Evolutionary conservation across 2,888 invertebrate genomes (phyloP), one percentile per base, ranked within the genome.

Genomic region (Trilocha varians): DNA sequence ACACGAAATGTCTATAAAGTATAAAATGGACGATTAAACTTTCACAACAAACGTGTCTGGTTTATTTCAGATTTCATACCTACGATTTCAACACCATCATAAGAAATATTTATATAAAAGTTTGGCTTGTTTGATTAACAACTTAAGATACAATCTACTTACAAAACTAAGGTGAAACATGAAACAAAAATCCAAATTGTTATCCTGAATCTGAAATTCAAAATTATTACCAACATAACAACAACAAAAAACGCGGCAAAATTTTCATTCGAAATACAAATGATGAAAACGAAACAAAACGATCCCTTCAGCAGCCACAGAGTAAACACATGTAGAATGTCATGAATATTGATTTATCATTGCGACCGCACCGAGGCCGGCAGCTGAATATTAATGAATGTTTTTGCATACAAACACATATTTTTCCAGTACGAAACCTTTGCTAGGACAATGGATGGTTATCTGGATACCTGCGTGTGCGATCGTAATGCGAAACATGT

Each of bases 391-490:
- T 61, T 66, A 76, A 80, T 71, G 51, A 46, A 46, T 43, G 41
- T 49, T 72, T 82, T 83, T 76, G 78, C 82, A 83, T 82, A 80
- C 78, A 82, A 79, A 80, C 71, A 69, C 68, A 71, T 64, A 70
- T 71, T 72, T 70, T 70, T 68, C 37, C 40, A 40, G 40, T 43
- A 61, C 53, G 62, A 58, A 53, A 53, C 47, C 50, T 53, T 25
- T 2, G 25, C 25, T 25, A 50, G 53, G 48, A 48, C 64, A 65
- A 73, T 69, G 65, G 68, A 44, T 44, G 60, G 53, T 48, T 66
- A 74, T 72, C 72, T 71, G 66, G 70, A 71, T 70, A 61, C 57
- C 53, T 53, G n/a, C 55, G 58, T 56, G 60, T 65, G 56, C 57
- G 58, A 59, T 54, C 40, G 52, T 46, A 55, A 53, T 55, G 55